phyloP scores from a whole-genome alignment of 2,888 invertebrate species.

The Melangyna quadrimaculata region DNA sequence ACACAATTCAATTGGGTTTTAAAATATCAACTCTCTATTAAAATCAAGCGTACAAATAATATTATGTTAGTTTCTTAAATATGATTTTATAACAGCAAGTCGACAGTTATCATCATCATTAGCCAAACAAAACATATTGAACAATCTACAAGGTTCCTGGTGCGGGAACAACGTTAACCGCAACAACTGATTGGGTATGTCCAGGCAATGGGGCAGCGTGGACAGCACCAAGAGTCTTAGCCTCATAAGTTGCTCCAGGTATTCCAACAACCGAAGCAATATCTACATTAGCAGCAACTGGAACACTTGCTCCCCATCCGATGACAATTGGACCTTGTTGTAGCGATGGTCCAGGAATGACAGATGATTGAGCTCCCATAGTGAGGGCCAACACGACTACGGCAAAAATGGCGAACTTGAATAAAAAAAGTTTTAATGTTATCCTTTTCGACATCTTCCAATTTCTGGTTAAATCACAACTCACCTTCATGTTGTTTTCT shows the following conservation, averaged over 20 bases:
- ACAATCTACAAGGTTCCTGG: conserved; percentile 75
- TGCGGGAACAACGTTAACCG: conserved; percentile 77
- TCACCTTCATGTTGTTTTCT: conserved; percentile 69
- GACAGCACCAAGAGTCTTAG: conserved; percentile 77
- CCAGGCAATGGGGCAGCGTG: conserved; percentile 78
- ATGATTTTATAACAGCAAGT: background rate
- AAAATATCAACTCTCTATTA: background rate
- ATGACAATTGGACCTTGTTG: conserved; percentile 32
- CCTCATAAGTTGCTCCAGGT: conserved; percentile 77
- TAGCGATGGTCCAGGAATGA: conserved; percentile 52
- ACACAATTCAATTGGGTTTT: too few relatives aligned
- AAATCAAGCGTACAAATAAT: background rate
- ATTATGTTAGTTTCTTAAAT: background rate
- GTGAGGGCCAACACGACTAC: conserved; percentile 79
- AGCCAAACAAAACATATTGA: background rate
- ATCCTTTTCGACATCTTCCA: background rate
- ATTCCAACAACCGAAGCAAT: conserved; percentile 39
- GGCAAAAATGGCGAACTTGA: conserved; percentile 76
- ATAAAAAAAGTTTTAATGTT: too few relatives aligned
- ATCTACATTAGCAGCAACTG: conserved; percentile 32
- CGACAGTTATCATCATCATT: background rate
- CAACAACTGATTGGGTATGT: conserved; percentile 76
- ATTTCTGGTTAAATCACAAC: background rate
- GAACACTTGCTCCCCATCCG: conserved; percentile 42
- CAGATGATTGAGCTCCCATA: conserved; percentile 78